Evolutionary conservation across 2,888 invertebrate species (phyloP), one percentile per base, ranked within the genome.

Genomic region (Peribatodes rhomboidaria): DNA sequence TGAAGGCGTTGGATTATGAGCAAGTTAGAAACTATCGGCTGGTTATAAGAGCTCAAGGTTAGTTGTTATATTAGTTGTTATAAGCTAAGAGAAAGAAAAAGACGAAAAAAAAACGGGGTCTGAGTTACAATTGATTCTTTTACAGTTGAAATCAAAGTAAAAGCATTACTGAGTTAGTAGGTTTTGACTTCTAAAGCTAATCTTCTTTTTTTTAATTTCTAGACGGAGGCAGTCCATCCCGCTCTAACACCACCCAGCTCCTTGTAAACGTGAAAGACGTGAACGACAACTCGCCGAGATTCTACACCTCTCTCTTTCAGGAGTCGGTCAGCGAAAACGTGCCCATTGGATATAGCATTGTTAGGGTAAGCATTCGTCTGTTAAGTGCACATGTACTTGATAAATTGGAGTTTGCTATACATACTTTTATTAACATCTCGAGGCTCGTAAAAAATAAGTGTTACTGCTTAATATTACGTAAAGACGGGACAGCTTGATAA

Each of bases 221-320:
- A 94, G 99, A 99, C 82, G 98, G 98, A 4, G 99, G 99, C 2
- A 97, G 97, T 79, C 98, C 99, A 0, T 97, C 98, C 0, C 95
- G 98, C 20, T 98, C 98, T 0, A 99, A 99, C 85, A 99, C 98
- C 0, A 99, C 99, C 0, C 97, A 98, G 79, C 94, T 99, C n/a
- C 92, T 98, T 58, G 96, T 99, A 0, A 97, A 97, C 83, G 97
- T 99, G 0, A 95, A 96, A 66, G 99, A 99, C 84, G 96, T 98
- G 0, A 99, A 99, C 83, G 99, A 99, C 88, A 99, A 99, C 86
- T 94, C 97, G 0, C 98, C 98, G 0, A 94, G 97, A 27, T 99
- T 99, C 92, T 98, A 98, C 85, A 97, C 98, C 0, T 96, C 97
- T 0, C 94, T 98, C 41, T 98, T 98, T 85, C 98, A 98, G 92